These are phyloP conservation scores for Onthophagus sagittarius DNA, from an alignment of 2,888 invertebrate genomes.

Conservation along the genomic window DNA sequence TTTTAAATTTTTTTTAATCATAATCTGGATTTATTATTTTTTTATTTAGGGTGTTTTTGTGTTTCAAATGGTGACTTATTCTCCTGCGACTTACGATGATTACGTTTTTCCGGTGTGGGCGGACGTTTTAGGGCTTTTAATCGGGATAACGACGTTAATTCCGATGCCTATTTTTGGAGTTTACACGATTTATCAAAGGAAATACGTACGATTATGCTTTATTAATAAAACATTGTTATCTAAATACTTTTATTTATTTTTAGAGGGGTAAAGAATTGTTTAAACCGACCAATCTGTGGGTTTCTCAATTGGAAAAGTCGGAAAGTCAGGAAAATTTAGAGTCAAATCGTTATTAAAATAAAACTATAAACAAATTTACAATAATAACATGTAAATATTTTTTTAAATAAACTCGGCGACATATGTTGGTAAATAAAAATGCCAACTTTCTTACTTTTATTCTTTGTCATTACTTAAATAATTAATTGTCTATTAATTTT, in stretches of 20 bases:
- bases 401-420: too few species aligned
- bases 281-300: conserved; percentile 53
- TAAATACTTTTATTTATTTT: conserved; percentile 24
- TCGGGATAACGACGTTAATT: conserved; percentile 65
- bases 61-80: conserved; percentile 68
- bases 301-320: conserved; percentile 44
- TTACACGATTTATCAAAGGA: conserved; percentile 46
- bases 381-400: too few species aligned
- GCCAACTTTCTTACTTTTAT: too few species aligned
- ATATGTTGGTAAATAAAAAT: too few species aligned
- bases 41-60: conserved; percentile 62
- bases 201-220: conserved; percentile 47
- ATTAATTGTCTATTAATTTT: too few species aligned
- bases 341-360: conserved; percentile 10
- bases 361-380: too few species aligned
- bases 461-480: too few species aligned
- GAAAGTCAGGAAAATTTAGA: conserved; percentile 32
- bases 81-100: conserved; percentile 59
- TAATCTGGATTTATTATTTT: conserved; percentile 10
- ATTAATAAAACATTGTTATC: background rate
- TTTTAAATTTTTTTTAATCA: conserved; percentile 2
- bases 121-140: conserved; percentile 65
- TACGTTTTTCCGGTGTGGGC: conserved; percentile 70
- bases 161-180: conserved; percentile 64
- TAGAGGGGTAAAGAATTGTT: conserved; percentile 55